A percentile compares a stretch with the other conserved stretches of the same genome.
Evolutionary conservation across 2,888 invertebrate species (phyloP).

Genomic region (Rhodophaea formosa): DNA sequence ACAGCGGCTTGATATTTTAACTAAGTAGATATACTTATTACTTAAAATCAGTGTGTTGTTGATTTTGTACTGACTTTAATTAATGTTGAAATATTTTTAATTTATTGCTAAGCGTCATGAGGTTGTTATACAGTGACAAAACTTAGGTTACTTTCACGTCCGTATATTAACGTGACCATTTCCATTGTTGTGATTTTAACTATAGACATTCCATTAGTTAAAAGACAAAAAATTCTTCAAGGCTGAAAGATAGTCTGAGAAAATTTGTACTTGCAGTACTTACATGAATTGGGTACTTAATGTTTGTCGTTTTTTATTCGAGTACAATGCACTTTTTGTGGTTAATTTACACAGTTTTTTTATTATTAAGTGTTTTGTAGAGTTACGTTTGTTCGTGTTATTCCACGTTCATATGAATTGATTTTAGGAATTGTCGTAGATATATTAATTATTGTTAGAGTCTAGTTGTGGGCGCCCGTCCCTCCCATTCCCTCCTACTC

Average conservation of each 20-base stretch:
- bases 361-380: constrained; percentile 40
- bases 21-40: no score
- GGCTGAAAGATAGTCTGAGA: constrained; percentile 67
- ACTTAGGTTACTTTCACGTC: constrained; percentile 10
- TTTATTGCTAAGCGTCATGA: constrained; percentile 41
- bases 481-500: constrained; percentile 27
- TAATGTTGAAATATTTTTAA: constrained; percentile 59
- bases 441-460: constrained; percentile 22
- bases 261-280: constrained; percentile 42
- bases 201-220: constrained; percentile 69
- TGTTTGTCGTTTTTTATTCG: constrained; percentile 44
- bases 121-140: constrained; percentile 50
- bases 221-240: constrained; percentile 61
- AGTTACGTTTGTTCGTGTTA: constrained; percentile 50
- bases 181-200: constrained; percentile 62
- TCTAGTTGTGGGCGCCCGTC: constrained; percentile 26
- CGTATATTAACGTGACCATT: constrained; percentile 2
- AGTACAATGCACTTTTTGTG: constrained; percentile 68
- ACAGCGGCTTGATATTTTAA: constrained; percentile 43
- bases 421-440: constrained; percentile 32
- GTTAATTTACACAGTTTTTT: constrained; percentile 46
- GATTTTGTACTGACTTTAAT: constrained; percentile 62
- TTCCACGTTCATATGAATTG: constrained; percentile 39
- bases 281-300: constrained; percentile 48
- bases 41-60: constrained; percentile 40